Percentiles rank a stretch among this genome's conserved stretches.
Evolutionary conservation across 2,113 vertebrate species (phyloP).

Genomic region (Pseudonaja textilis): DNA sequence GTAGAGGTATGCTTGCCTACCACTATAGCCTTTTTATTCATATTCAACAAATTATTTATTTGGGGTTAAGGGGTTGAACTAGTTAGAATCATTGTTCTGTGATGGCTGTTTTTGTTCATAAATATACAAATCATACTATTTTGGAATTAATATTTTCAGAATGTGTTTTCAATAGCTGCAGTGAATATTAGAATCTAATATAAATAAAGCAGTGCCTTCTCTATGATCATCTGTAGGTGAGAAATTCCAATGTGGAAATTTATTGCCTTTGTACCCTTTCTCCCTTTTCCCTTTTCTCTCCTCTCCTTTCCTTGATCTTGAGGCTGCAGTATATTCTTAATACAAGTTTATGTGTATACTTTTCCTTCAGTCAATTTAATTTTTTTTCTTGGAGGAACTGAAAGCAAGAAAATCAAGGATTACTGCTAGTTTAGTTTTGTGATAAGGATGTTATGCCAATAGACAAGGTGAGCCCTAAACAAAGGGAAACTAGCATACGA

Average conservation of each 20-base stretch:
- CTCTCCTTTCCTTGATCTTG: not conserved
- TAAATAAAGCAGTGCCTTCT: not conserved
- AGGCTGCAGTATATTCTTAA: not conserved
- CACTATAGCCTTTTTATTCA: not conserved
- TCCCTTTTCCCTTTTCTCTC: too few relatives aligned
- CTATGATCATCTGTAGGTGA: not conserved
- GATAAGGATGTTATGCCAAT: not conserved
- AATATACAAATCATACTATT: not conserved
- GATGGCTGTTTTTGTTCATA: not conserved
- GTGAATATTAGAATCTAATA: not conserved
- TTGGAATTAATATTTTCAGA: not conserved
- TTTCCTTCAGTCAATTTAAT: not conserved
- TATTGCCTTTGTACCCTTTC: not conserved
- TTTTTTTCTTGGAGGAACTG: not conserved
- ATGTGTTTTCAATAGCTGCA: not conserved
- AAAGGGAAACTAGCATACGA: not conserved
- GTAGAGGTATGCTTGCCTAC: not conserved
- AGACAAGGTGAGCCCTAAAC: not conserved
- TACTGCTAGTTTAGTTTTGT: not conserved
- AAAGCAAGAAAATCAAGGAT: not conserved
- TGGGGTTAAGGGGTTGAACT: not conserved
- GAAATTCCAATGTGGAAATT: not conserved
- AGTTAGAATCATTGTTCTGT: not conserved
- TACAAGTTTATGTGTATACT: not conserved
- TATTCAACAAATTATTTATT: not conserved